These are phyloP conservation scores for Tribolium madens DNA, from an alignment of 1,140 invertebrate species.

Conservation along the genomic window DNA sequence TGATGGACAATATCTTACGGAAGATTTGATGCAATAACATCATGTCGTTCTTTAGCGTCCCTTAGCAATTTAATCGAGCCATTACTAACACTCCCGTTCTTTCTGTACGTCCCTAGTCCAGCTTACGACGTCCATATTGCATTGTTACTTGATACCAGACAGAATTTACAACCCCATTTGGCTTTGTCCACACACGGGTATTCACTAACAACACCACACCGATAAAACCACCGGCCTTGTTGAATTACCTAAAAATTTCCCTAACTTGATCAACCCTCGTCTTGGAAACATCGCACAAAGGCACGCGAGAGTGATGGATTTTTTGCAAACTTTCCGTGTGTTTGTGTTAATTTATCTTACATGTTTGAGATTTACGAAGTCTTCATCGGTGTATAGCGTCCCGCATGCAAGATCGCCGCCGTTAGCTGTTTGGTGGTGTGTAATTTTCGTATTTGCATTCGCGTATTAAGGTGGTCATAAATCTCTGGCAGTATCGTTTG, in stretches of 20 bases:
- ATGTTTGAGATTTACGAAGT: not conserved
- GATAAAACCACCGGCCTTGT: conserved; percentile 48
- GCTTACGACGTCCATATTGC: conserved; percentile 52
- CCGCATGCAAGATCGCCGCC: conserved; percentile 7
- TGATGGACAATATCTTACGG: conserved; percentile 44
- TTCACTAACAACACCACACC: conserved; percentile 51
- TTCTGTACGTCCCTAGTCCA: conserved; percentile 52
- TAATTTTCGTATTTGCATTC: conserved; percentile 38
- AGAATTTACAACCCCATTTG: conserved; percentile 56
- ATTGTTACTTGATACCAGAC: conserved; percentile 54
- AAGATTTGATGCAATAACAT: conserved; percentile 53
- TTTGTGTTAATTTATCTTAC: not conserved
- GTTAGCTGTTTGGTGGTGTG: conserved; percentile 29
- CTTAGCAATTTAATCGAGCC: conserved; percentile 51
- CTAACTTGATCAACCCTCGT: conserved; percentile 24
- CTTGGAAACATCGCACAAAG: conserved; percentile 3
- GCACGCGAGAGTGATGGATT: not conserved
- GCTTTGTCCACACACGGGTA: conserved; percentile 56
- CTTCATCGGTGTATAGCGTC: conserved; percentile 4
- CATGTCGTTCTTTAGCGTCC: conserved; percentile 50
- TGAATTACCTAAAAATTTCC: conserved; percentile 32
- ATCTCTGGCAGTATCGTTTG: conserved; percentile 25
- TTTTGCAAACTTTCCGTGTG: not conserved
- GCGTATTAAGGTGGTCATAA: conserved; percentile 31
- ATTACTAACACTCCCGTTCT: conserved; percentile 53